Base-by-base conservation (phyloP, 2,888 invertebrate species). In the Chymomyza fuscimana region DNA sequence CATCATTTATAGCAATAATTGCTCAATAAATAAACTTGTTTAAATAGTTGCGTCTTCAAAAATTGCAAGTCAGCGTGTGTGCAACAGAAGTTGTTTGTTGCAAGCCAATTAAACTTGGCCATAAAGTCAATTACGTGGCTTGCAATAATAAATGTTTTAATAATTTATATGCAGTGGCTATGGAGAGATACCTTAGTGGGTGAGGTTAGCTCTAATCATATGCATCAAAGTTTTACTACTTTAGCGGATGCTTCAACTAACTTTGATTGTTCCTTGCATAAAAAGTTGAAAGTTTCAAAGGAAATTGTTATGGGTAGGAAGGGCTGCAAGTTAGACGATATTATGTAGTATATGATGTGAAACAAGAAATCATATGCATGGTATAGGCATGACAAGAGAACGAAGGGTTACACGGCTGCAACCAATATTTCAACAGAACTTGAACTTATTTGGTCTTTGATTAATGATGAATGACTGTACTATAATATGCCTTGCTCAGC, bases 1-100 rank as follows among this genome's bases (percentile, higher is more conserved):
- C 69, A 64, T 69, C 70, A 73, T 83, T 83, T 79, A 81, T 76
- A 67, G 65, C 60, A 50, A 61, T 74, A 73, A 82, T 80, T 77
- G 73, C 70, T 76, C 76, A 76, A 85, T 82, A 82, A 85, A 25
- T 25, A 25, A 80, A 82, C 72, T 74, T 70, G 65, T 67, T 65
- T 46, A 46, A 46, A 46, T 46, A 3, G 40, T 12, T 12, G 6
- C 32, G 58, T 29, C 46, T 67, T 15, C 25, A 63, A 59, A 40
- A 52, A 15, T 62, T 66, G 70, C 22, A 66, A 52, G n/a, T 22
- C 19, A 56, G 4, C 54, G 36, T 50, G 58, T n/a, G 10, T 16
- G 32, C 29, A 63, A 58, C 19, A 29, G 7, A 25, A 10, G n/a
- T 32, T 32, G 32, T 56, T 59, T 59, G 32, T 19, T 12, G 15